Percentiles rank a stretch among this genome's conserved stretches.
These are phyloP conservation scores for Spongia lamella DNA, from an alignment of 37 sponge, comb jelly and placozoan genomes.

Conservation along the genomic window DNA sequence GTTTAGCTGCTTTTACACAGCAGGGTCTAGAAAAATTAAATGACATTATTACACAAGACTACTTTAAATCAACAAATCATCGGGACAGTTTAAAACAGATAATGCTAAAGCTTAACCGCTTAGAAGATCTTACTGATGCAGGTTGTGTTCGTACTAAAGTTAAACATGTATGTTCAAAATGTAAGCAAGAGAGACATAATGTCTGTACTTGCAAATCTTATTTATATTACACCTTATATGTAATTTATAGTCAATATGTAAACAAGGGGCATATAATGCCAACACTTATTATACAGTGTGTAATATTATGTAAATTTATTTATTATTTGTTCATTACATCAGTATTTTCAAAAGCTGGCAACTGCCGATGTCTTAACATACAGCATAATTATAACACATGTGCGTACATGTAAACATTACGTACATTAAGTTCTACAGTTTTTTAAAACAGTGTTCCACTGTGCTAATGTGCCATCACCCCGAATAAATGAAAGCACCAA, in stretches of 20 bases:
- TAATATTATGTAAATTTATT: too few relatives aligned
- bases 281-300: too few relatives aligned
- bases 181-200: constrained; percentile 13
- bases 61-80: constrained; percentile 9
- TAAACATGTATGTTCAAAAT: not conserved
- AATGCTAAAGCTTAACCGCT: constrained; percentile 12
- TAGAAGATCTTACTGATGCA: constrained; percentile 5
- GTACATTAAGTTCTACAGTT: too few relatives aligned
- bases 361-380: too few relatives aligned
- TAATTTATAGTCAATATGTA: too few relatives aligned
- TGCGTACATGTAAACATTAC: too few relatives aligned
- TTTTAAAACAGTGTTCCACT: not conserved
- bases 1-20: too few relatives aligned
- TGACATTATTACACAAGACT: constrained; percentile 16
- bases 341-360: too few relatives aligned
- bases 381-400: too few relatives aligned
- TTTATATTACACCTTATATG: not conserved
- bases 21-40: too few relatives aligned
- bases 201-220: not conserved
- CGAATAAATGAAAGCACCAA: constrained; percentile 9
- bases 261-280: too few relatives aligned
- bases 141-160: constrained; percentile 8
- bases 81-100: constrained; percentile 15
- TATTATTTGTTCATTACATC: too few relatives aligned
- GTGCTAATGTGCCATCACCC: constrained; percentile 7